Conservation (phyloP, 2,797 vertebrate species). For the Clarias pachynema region DNA sequence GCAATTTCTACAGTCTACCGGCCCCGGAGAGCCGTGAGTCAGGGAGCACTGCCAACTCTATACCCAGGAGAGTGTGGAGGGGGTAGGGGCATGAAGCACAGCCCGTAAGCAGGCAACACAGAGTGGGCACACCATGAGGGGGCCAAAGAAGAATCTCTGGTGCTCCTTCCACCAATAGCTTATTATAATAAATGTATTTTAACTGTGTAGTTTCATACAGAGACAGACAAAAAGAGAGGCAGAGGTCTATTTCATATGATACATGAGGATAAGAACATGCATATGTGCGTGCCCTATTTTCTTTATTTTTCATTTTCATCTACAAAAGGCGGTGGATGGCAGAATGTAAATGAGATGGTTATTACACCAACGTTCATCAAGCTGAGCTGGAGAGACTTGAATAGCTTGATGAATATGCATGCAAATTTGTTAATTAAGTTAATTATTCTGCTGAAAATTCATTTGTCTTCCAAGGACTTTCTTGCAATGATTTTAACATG, state of each 20-base stretch:
- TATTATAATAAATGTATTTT: constrained; percentile 32
- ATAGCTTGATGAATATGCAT: constrained; percentile 96
- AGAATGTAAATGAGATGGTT: constrained; percentile 97
- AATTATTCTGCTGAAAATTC: constrained; percentile 97
- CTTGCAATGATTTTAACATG: constrained; percentile 91
- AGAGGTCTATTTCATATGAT: constrained; percentile 31
- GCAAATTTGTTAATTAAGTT: constrained; percentile 98
- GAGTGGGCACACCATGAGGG: constrained; percentile 13
- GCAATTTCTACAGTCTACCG: constrained; percentile 89
- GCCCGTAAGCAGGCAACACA: constrained; percentile 45
- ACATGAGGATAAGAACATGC: constrained; percentile 29
- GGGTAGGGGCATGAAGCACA: constrained; percentile 44
- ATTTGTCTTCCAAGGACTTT: constrained; percentile 96
- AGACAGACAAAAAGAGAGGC: not conserved
- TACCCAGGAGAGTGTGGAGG: constrained; percentile 81
- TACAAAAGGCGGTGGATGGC: constrained; percentile 88
- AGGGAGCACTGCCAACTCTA: constrained; percentile 86
- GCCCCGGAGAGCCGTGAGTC: constrained; percentile 86
- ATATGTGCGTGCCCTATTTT: constrained; percentile 43
- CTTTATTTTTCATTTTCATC: constrained; percentile 62
- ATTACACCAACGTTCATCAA: constrained; percentile 94
- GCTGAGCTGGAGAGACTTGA: constrained; percentile 94
- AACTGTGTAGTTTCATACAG: constrained; percentile 16
- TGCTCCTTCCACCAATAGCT: constrained; percentile 41
- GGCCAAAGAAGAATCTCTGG: constrained; percentile 22